phyloP scores from a whole-genome alignment of 2,797 vertebrate genomes.

The Chloroceryle amazona region DNA sequence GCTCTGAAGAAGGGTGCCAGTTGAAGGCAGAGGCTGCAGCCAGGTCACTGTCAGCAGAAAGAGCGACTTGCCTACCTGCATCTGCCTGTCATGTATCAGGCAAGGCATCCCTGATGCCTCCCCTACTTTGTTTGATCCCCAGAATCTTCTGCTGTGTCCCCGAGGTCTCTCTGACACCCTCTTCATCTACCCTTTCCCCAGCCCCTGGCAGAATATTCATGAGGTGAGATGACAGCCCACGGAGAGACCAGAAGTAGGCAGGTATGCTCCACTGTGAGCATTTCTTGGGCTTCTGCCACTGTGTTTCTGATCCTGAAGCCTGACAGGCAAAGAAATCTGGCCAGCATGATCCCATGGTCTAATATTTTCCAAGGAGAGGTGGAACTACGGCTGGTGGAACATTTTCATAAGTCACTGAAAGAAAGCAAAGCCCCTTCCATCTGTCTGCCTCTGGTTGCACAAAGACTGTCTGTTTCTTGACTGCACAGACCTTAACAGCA shows the following conservation, averaged over 20 bases:
- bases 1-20: accelerated
- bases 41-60: constrained; percentile 25
- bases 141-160: background rate
- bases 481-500: accelerated
- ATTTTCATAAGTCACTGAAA: background rate
- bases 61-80: background rate
- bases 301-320: constrained; percentile 58
- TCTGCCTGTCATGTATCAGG: background rate
- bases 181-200: constrained; percentile 16
- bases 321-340: constrained; percentile 59
- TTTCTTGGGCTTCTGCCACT: constrained; percentile 68
- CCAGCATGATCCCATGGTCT: background rate
- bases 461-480: constrained; percentile 14
- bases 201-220: constrained; percentile 8
- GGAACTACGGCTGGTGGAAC: background rate
- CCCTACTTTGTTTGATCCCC: background rate
- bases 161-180: background rate
- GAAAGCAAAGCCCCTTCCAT: constrained; percentile 16
- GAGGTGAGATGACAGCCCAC: background rate
- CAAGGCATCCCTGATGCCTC: background rate
- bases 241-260: constrained; percentile 28
- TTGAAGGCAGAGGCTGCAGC: background rate
- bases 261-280: background rate
- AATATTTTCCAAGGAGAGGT: constrained; percentile 65
- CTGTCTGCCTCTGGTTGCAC: background rate